A percentile compares a stretch with the other conserved stretches of the same genome.
These are phyloP conservation scores for Apoda limacodes DNA, from an alignment of 2,888 invertebrate genomes.

Conservation along the genomic window DNA sequence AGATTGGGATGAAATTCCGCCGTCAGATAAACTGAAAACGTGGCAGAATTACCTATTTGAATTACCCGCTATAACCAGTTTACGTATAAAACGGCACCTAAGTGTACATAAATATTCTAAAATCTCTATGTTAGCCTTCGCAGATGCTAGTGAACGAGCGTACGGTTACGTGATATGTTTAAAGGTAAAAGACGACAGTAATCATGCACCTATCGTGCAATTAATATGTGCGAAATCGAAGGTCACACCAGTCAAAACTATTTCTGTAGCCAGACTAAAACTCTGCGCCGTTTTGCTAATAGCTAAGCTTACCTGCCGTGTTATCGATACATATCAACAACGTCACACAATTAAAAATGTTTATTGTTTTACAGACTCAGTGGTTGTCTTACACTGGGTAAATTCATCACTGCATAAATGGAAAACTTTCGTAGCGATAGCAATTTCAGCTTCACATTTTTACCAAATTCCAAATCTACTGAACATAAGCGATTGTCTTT, in stretches of 20 bases:
- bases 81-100: slow-evolving; percentile 4
- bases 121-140: slow-evolving; percentile 1
- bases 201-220: neutral
- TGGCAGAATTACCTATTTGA: slow-evolving; percentile 2
- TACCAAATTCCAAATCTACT: slow-evolving; percentile 4
- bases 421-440: slow-evolving; percentile 3
- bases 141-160: slow-evolving; percentile 8
- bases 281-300: slow-evolving; percentile 3
- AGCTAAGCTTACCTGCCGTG: slow-evolving; percentile 3
- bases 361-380: slow-evolving; percentile 3
- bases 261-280: slow-evolving; percentile 6
- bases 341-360: slow-evolving; percentile 1
- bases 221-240: slow-evolving; percentile 6
- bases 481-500: slow-evolving; percentile 6
- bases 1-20: slow-evolving; percentile 6
- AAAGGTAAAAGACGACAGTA: neutral
- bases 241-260: slow-evolving; percentile 5
- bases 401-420: slow-evolving; percentile 3
- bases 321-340: slow-evolving; percentile 1
- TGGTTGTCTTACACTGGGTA: slow-evolving; percentile 3
- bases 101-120: neutral
- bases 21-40: neutral
- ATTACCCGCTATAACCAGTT: neutral
- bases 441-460: slow-evolving; percentile 3
- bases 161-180: slow-evolving; percentile 4